Evolutionary conservation across 2,797 vertebrate genomes (phyloP), one percentile per base, ranked within the genome.

Genomic region (Rachycentron canadum): DNA sequence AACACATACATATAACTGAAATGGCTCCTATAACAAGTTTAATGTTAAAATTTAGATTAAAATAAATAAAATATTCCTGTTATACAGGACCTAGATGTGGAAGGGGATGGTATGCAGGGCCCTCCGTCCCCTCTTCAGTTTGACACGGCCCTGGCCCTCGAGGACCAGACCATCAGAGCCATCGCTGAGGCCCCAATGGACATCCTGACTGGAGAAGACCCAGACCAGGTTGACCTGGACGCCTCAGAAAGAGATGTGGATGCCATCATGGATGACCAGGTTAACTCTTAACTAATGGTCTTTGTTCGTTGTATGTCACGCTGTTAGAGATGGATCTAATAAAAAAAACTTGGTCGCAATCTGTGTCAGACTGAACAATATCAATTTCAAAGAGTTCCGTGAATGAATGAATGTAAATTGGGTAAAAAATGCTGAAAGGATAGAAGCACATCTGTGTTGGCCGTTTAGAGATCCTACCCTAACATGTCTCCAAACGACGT

Each of bases 81-180:
- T 79, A 21, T 25, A 16, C 79, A 99, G 97, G 97, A 99, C 88
- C 93, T 99, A 92, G 98, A 99, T 45, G 97, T 99, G 88, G 98
- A 98, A 83, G 98, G 98, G 0, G 98, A 99, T 0, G 96, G 97
- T 0, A 93, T 97, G 95, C 97, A 98, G 86, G 97, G 97, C 16
- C 98, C 98, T 3, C 98, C 97, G 0, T 99, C 98, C 38, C 98
- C 98, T 0, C 92, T 99, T 60, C 97, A 98, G 86, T 98, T 98
- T 21, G 97, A 99, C 76, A 97, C 97, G 0, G 96, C 98, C 0
- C 83, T 96, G 30, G 95, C 93, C 21, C 92, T 97, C 61, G 97
- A 97, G 86, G 96, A 97, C 69, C 96, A 95, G 50, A 94, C 96
- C 57, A 93, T 97, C 64, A 91, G 94, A 72, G 97, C 97, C 45